phyloP scores from a whole-genome alignment of 2,888 invertebrate species.

The Copidosoma aretas region DNA sequence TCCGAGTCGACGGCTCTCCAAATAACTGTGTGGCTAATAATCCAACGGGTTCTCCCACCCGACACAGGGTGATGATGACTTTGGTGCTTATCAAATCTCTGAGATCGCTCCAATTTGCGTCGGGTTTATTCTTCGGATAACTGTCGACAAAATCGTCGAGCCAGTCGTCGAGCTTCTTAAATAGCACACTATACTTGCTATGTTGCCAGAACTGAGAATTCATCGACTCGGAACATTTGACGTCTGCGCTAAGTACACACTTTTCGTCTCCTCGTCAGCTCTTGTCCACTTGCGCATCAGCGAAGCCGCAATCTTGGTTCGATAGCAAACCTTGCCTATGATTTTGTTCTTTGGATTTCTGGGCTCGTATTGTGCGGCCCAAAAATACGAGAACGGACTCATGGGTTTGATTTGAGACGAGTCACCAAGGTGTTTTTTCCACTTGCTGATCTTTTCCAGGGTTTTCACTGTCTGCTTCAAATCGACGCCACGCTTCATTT shows the following conservation, averaged over 20 bases:
- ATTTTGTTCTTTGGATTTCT: constrained; percentile 44
- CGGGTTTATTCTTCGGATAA: constrained; percentile 64
- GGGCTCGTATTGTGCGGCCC: constrained; percentile 57
- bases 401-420: constrained; percentile 59
- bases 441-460: constrained; percentile 69
- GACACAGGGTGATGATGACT: constrained; percentile 77
- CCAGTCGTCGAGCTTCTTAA: constrained; percentile 81
- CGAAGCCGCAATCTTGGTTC: constrained; percentile 68
- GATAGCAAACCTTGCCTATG: constrained; percentile 65
- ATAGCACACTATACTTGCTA: constrained; percentile 80
- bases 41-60: constrained; percentile 96
- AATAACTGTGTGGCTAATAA: constrained; percentile 96
- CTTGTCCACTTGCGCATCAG: constrained; percentile 74
- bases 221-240: constrained; percentile 77
- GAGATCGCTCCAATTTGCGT: constrained; percentile 62
- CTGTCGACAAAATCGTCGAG: constrained; percentile 70
- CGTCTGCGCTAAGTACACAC: constrained; percentile 65
- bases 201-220: constrained; percentile 75
- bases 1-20: constrained; percentile 98
- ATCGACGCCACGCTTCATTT: constrained; percentile 68
- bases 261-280: constrained; percentile 68
- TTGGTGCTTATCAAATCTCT: constrained; percentile 78
- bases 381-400: constrained; percentile 71
- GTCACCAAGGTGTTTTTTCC: constrained; percentile 68
- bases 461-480: constrained; percentile 65